Conservation (phyloP, 2,888 invertebrate species). For the Therioaphis trifolii region DNA sequence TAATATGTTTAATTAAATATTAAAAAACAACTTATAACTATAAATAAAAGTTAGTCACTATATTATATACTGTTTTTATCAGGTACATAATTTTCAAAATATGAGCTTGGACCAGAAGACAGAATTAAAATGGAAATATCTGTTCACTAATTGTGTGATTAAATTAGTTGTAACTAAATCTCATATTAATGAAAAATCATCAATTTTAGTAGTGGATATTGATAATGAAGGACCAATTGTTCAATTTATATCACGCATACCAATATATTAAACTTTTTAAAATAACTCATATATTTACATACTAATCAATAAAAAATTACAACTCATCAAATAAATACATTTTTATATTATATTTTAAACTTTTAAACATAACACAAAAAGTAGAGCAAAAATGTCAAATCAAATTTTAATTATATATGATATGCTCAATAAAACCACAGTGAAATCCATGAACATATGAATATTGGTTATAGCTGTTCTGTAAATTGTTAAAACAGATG, state of each 20-base stretch:
- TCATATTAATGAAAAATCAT: slow-evolving; percentile 66
- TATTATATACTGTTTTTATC: slow-evolving; percentile 64
- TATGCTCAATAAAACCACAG: too few species aligned
- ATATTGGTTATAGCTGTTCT: too few species aligned
- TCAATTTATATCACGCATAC: slow-evolving; percentile 19
- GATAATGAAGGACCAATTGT: slow-evolving; percentile 64
- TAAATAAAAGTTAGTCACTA: neutral
- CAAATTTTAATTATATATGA: too few species aligned
- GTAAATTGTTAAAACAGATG: too few species aligned
- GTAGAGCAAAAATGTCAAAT: too few species aligned
- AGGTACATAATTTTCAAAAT: slow-evolving; percentile 72
- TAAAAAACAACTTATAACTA: neutral
- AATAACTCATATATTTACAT: neutral
- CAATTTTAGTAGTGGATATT: slow-evolving; percentile 69
- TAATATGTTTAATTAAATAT: neutral
- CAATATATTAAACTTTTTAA: slow-evolving; percentile 31
- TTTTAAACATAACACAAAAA: too few species aligned
- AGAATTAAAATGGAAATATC: slow-evolving; percentile 74
- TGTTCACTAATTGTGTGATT: slow-evolving; percentile 76
- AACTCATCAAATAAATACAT: too few species aligned
- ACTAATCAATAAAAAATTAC: too few species aligned
- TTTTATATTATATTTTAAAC: too few species aligned
- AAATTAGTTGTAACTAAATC: slow-evolving; percentile 70
- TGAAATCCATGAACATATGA: too few species aligned
- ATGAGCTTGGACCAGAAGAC: slow-evolving; percentile 72